Evolutionary conservation across 2,888 invertebrate species (phyloP).

Genomic region (Drosophila neotestacea): DNA sequence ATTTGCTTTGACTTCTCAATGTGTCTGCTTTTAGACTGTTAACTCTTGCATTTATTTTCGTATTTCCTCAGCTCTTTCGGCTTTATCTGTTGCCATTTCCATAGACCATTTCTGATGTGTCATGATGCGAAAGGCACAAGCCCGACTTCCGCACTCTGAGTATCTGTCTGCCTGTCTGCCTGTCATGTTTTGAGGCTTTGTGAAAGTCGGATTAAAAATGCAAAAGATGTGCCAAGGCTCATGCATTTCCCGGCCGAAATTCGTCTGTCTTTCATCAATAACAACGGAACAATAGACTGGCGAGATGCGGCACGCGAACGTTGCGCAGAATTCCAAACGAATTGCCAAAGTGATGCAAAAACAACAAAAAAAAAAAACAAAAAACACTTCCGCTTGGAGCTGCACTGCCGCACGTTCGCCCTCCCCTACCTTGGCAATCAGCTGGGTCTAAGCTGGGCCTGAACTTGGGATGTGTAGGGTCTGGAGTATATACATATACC

Average conservation of each 20-base stretch:
- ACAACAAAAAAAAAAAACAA: too few relatives aligned
- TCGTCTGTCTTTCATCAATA: conserved; percentile 49
- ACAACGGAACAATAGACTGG: conserved; percentile 41
- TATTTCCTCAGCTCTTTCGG: conserved; percentile 8
- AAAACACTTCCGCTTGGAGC: conserved; percentile 61
- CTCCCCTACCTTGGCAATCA: neutral
- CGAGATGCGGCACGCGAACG: conserved; percentile 56
- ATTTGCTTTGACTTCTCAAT: neutral
- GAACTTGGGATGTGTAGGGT: conserved; percentile 3
- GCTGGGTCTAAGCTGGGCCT: conserved; percentile 20
- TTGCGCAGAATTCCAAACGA: conserved; percentile 57
- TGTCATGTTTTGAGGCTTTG: conserved; percentile 18
- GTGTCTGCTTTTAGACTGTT: neutral
- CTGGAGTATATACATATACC: neutral
- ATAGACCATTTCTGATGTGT: conserved; percentile 38
- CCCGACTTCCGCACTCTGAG: conserved; percentile 44
- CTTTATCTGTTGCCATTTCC: conserved; percentile 12
- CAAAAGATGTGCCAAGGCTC: conserved; percentile 60
- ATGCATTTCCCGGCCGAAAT: conserved; percentile 51
- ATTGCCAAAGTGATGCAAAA: conserved; percentile 37
- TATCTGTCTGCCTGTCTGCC: conserved; percentile 14
- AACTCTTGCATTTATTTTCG: neutral
- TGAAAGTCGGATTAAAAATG: conserved; percentile 65
- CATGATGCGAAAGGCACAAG: conserved; percentile 34
- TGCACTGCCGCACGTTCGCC: conserved; percentile 11